These are phyloP conservation scores for Zaprionus camerounensis DNA, from an alignment of 1,140 invertebrate species.

Conservation along the genomic window DNA sequence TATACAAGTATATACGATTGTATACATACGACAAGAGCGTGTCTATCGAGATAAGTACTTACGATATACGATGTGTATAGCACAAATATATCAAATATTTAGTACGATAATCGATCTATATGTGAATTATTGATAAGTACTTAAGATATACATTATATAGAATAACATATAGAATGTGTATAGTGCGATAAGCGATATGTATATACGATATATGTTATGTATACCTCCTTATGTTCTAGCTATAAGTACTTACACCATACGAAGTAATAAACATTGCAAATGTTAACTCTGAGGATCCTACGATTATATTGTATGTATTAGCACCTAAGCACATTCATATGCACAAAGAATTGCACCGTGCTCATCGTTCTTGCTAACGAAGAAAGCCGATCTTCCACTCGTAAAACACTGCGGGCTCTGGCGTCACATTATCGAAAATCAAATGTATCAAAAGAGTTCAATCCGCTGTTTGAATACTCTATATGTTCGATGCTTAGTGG, in stretches of 20 bases:
- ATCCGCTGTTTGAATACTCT: too few species aligned
- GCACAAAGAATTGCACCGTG: too few species aligned
- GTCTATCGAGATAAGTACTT: neutral
- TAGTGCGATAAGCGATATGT: neutral
- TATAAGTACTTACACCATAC: constrained; percentile 8
- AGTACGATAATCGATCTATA: neutral
- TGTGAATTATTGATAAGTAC: neutral
- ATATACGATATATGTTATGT: constrained; percentile 1
- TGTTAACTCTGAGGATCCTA: neutral
- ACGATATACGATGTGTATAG: neutral
- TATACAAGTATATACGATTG: constrained; percentile 18
- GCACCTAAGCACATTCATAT: too few species aligned
- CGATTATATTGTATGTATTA: neutral
- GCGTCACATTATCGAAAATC: too few species aligned
- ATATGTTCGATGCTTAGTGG: too few species aligned
- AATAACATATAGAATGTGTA: neutral
- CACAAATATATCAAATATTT: neutral
- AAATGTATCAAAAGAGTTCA: too few species aligned
- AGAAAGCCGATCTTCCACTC: too few species aligned
- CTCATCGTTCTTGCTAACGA: too few species aligned
- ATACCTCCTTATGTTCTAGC: neutral
- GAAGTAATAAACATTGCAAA: constrained; percentile 11
- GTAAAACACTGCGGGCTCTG: too few species aligned
- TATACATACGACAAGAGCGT: neutral
- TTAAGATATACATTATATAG: neutral